Evolutionary conservation across 2,888 invertebrate species (phyloP), one percentile per base, ranked within the genome.

Genomic region (Laothoe populi): DNA sequence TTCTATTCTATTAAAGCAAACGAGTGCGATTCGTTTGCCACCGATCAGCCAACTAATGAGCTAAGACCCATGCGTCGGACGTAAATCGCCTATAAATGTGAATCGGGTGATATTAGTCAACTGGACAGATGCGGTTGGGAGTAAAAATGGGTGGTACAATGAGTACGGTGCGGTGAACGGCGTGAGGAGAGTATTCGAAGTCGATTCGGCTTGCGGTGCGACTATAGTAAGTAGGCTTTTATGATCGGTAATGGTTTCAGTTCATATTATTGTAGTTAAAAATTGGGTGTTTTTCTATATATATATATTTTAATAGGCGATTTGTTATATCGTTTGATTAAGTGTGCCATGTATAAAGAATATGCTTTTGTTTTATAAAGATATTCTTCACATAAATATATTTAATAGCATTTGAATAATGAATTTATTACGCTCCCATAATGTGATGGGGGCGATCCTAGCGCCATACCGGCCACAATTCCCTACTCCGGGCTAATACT

Each of bases 121-220:
- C 59, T 19, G 61, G 57, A 66, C 69, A 60, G 61, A 70, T 66
- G 68, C 62, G 66, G 69, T 66, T 63, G 62, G 60, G 63, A 45
- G 59, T 68, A 77, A 77, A 79, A 77, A 79, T 76, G 66, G 70
- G 68, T 62, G 79, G 73, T 66, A 64, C 63, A 68, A 53, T 35
- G 64, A 70, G 66, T 64, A 66, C 63, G 65, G 64, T 63, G 61
- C 59, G 59, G 58, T 31, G 13, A 23, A 42, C 11, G 35, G 19
- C 24, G n/a, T 8, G 10, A 35, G 35, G 31, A 1, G 8, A 19
- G 11, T 35, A 10, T 31, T 35, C 35, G 53, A 13, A 53, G 10
- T 53, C 53, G 10, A 26, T 19, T 35, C 35, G 10, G 53, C 19
- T 31, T 31, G 53, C 19, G 53, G 31, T 31, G 31, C 19, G 11